A percentile compares a stretch with the other conserved stretches of the same genome.
phyloP scores from a whole-genome alignment of 2,888 invertebrate genomes.

The Trissonchulus latispiculum region DNA sequence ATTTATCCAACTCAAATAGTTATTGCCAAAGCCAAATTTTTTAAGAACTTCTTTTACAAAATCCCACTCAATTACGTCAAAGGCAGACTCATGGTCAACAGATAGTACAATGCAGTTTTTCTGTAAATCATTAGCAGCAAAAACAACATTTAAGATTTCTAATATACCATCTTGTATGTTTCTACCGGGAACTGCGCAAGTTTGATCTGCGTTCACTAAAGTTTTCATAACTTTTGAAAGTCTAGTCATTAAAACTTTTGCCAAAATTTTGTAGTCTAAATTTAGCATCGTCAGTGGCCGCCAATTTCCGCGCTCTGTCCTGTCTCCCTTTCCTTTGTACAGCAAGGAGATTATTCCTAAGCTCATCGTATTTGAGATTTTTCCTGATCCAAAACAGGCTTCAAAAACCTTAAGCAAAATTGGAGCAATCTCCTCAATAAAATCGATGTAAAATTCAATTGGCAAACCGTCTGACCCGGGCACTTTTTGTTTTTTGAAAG shows the following conservation, averaged over 20 bases:
- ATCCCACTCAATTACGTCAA: slow-evolving; percentile 11
- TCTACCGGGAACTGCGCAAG: slow-evolving; percentile 14
- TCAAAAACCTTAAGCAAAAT: too few relatives aligned
- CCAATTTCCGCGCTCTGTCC: slow-evolving; percentile 9
- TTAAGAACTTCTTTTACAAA: not conserved
- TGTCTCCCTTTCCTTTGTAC: slow-evolving; percentile 15
- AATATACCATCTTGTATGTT: slow-evolving; percentile 11
- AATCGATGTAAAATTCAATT: too few relatives aligned
- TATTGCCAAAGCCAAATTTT: not conserved
- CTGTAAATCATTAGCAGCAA: not conserved
- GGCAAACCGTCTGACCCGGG: too few relatives aligned
- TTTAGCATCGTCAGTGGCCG: slow-evolving; percentile 17
- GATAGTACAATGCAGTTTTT: not conserved
- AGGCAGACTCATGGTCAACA: slow-evolving; percentile 11
- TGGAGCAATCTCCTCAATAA: too few relatives aligned
- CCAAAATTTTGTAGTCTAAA: slow-evolving; percentile 17
- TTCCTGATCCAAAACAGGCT: too few relatives aligned
- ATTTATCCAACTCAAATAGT: not conserved
- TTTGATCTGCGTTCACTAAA: slow-evolving; percentile 12
- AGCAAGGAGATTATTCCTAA: too few relatives aligned
- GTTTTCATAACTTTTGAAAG: not conserved
- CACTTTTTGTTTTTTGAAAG: too few relatives aligned
- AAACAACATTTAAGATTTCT: not conserved
- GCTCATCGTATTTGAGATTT: too few relatives aligned
- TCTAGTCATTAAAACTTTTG: slow-evolving; percentile 13